Evolutionary conservation across 1,140 invertebrate genomes (phyloP).

Genomic region (Akabosia matsudoensis): DNA sequence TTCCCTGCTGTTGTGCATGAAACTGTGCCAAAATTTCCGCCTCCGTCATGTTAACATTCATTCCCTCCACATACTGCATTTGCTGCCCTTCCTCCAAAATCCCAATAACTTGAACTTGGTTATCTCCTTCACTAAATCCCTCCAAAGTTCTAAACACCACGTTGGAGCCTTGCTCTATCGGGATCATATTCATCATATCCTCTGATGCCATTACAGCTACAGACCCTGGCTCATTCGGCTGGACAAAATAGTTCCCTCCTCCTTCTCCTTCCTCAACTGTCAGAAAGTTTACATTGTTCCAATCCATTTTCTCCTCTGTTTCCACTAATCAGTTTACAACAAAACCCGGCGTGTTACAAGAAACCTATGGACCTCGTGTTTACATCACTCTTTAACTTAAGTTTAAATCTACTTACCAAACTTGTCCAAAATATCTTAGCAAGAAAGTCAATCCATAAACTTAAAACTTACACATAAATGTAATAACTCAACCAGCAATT

Average conservation of each 20-base stretch:
- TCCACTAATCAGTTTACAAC: too few relatives aligned
- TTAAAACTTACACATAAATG: too few relatives aligned
- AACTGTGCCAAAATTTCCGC: background rate
- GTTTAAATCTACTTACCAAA: too few relatives aligned
- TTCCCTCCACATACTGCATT: background rate
- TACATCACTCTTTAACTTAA: background rate
- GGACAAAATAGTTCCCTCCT: background rate
- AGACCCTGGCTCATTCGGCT: background rate
- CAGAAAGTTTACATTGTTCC: background rate
- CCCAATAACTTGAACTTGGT: background rate
- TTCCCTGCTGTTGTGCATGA: background rate
- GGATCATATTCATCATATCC: background rate
- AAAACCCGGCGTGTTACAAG: too few relatives aligned
- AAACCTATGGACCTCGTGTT: background rate
- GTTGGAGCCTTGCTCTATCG: background rate
- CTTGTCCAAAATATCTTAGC: too few relatives aligned
- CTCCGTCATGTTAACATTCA: background rate
- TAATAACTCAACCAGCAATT: too few relatives aligned
- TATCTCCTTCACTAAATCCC: background rate
- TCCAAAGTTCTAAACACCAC: background rate
- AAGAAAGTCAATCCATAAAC: too few relatives aligned
- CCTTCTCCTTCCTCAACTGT: background rate
- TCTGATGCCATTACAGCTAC: background rate
- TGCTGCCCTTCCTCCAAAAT: background rate
- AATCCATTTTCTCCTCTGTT: background rate